phyloP scores from a whole-genome alignment of 92 coral and sea anemone genomes.

The Epizoanthus scotinus region DNA sequence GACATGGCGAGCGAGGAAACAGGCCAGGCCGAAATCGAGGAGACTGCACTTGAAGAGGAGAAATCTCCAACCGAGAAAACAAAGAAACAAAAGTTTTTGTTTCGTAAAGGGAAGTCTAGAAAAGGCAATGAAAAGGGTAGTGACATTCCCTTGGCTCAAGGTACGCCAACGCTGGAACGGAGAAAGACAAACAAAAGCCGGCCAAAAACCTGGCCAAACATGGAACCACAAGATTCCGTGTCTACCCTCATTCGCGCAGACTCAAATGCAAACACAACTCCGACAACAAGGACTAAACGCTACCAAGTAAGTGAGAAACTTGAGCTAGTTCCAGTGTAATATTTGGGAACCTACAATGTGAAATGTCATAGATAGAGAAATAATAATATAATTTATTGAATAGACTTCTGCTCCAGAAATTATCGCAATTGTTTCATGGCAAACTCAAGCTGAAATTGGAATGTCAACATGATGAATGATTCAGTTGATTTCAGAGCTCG shows the following conservation, averaged over 20 bases:
- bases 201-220: constrained; percentile 33
- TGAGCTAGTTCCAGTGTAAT: neutral
- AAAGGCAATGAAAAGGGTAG: neutral
- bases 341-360: neutral
- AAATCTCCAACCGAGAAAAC: constrained; percentile 24
- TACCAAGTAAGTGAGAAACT: constrained; percentile 10
- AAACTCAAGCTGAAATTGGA: too few species aligned
- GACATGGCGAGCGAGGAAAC: constrained; percentile 27
- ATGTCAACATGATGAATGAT: too few species aligned
- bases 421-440: too few species aligned
- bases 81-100: constrained; percentile 21
- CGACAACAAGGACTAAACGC: neutral
- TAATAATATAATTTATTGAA: too few species aligned
- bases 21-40: constrained; percentile 7
- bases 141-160: neutral
- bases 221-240: constrained; percentile 24
- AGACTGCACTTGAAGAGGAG: neutral
- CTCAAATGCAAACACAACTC: constrained; percentile 28
- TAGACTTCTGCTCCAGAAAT: too few species aligned
- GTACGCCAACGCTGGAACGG: constrained; percentile 5
- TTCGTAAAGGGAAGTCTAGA: constrained; percentile 20
- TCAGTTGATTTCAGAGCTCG: too few species aligned
- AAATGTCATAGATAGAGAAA: too few species aligned
- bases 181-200: neutral
- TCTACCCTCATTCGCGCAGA: neutral